Evolutionary conservation across 2,113 vertebrate genomes (phyloP).

Genomic region (Phrynosoma platyrhinos): DNA sequence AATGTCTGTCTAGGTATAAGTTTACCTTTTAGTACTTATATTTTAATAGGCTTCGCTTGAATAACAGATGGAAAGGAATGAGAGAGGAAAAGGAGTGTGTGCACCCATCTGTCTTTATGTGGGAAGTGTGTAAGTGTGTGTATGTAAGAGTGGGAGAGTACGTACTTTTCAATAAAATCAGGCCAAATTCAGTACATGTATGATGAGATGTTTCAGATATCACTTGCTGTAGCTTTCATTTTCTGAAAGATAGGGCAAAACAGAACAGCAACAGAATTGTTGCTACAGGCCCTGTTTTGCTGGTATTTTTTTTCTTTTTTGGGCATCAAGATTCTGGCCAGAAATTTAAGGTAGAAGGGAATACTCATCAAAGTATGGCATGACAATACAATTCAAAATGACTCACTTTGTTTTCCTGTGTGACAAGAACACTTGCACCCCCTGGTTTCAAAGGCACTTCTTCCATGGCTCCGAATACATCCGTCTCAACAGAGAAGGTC

Average conservation of each 20-base stretch:
- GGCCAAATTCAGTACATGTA: not conserved
- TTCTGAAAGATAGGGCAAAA: not conserved
- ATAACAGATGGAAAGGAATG: too few species aligned
- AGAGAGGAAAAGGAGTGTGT: too few species aligned
- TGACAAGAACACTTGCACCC: constrained; percentile 91
- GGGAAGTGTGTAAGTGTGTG: too few species aligned
- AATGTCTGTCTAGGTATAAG: too few species aligned
- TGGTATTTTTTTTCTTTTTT: too few species aligned
- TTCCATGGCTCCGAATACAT: constrained; percentile 98
- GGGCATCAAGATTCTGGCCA: not conserved
- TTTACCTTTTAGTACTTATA: too few species aligned
- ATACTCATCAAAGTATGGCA: not conserved
- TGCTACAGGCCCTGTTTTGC: not conserved
- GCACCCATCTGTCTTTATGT: too few species aligned
- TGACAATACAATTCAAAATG: not conserved
- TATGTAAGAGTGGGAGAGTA: too few species aligned
- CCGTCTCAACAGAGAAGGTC: constrained; percentile 96
- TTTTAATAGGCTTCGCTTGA: too few species aligned
- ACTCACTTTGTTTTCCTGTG: constrained; percentile 96
- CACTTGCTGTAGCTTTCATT: not conserved
- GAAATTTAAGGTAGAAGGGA: not conserved
- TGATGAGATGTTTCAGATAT: not conserved
- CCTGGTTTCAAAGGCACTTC: constrained; percentile 96
- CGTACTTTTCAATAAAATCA: not conserved
- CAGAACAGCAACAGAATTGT: not conserved